Percentiles rank a stretch among this genome's conserved stretches.
phyloP scores from a whole-genome alignment of 2,797 vertebrate genomes.

The Botia almorhae region DNA sequence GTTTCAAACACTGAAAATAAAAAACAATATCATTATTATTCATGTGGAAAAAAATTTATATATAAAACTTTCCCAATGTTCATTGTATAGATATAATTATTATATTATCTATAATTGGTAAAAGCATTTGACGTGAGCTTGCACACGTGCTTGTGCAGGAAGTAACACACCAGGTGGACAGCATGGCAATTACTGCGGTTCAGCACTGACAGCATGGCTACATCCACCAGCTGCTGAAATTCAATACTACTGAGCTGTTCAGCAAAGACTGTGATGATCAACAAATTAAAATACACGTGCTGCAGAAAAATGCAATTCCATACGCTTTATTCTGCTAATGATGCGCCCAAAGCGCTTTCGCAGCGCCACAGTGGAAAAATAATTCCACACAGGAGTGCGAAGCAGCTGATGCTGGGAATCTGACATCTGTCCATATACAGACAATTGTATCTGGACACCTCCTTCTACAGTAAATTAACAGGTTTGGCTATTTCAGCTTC shows the following conservation, averaged over 20 bases:
- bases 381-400: neutral
- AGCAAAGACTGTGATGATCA: slow-evolving; percentile 43
- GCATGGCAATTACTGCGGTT: slow-evolving; percentile 21
- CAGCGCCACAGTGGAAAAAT: neutral
- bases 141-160: slow-evolving; percentile 1
- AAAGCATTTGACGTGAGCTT: neutral
- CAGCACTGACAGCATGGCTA: slow-evolving; percentile 50
- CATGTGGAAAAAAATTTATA: too few species aligned
- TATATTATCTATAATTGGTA: neutral
- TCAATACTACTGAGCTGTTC: slow-evolving; percentile 28
- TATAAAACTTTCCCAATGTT: too few species aligned
- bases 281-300: slow-evolving; percentile 37
- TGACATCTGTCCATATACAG: slow-evolving; percentile 33
- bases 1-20: slow-evolving; percentile 14
- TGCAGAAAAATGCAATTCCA: slow-evolving; percentile 31
- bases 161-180: slow-evolving; percentile 49
- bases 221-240: slow-evolving; percentile 50
- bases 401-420: slow-evolving; percentile 19
- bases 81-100: too few species aligned
- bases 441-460: neutral
- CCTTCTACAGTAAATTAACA: neutral
- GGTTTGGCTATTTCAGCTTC: slow-evolving; percentile 3
- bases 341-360: neutral
- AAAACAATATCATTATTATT: neutral
- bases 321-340: slow-evolving; percentile 35